Base-by-base conservation (phyloP, 92 coral and sea anemone genomes). In the Zoanthus sociatus region DNA sequence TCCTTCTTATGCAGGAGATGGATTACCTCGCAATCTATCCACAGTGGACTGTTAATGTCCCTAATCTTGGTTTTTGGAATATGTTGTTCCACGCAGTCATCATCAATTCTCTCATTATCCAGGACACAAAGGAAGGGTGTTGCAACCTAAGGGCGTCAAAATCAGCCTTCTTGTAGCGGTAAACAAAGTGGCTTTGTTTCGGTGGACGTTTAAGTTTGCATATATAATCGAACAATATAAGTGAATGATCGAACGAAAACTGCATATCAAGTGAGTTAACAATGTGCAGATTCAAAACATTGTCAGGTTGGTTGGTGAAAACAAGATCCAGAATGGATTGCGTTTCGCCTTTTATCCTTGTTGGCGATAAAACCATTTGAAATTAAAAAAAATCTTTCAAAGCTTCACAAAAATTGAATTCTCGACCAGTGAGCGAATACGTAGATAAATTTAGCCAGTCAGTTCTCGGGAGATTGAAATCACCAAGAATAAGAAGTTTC, bases 1-100 rank as follows among this genome's bases (percentile, higher is more conserved):
- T 51, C 56, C 37, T 54, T 88, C 30, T 81, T 60, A 58, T 48
- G 91, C 91, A 16, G 63, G 82, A 73, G 73, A 45, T 42, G 73
- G 81, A 21, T 88, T 16, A 87, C 90, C 61, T 78, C 37, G 51
- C 78, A n/a, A 45, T 87, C 86, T 30, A 78, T 87, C 84, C 90
- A 87, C 42, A 86, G 90, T 48, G 90, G 78, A 13, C 78, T 77
- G 74, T 48, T 48, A 20, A 77, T 37, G 72, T 77, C 89, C 75
- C 89, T 76, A 14, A 87, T 63, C 61, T 78, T 87, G 3, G 54
- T 55, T 77, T 87, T 87, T 60, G 86, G 85, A 53, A 87, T 70
- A 50, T 87, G 90, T 30, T 61, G 53, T 66, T 87, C 84, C 1
- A 77, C 58, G 61, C 86, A 88, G 33, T 78, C 86, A 18, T 20